phyloP scores from a whole-genome alignment of 2,113 vertebrate species.

The Panurus biarmicus region DNA sequence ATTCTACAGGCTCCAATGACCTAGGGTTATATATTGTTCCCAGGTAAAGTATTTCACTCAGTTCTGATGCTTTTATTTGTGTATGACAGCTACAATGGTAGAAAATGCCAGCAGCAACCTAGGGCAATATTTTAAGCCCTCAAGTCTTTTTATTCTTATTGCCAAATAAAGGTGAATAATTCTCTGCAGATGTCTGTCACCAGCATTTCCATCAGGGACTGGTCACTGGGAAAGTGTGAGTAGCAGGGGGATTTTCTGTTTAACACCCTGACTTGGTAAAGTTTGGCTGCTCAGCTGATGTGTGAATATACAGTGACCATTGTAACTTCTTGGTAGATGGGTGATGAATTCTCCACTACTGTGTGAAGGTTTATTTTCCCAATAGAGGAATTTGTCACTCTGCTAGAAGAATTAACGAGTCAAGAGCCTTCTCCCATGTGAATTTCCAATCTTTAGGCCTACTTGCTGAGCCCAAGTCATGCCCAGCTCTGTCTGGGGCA shows the following conservation, averaged over 20 bases:
- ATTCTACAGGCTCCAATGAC: neutral
- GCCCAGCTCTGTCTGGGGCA: neutral
- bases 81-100: neutral
- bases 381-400: neutral
- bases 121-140: neutral
- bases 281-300: neutral
- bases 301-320: neutral
- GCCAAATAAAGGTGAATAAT: neutral
- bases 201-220: neutral
- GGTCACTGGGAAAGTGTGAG: neutral
- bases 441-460: neutral
- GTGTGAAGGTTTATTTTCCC: neutral
- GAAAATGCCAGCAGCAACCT: neutral
- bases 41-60: neutral
- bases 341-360: neutral
- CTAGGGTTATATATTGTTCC: neutral
- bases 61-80: neutral
- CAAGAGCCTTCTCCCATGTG: neutral
- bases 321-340: neutral
- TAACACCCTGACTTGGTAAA: neutral
- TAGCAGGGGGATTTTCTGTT: conserved; percentile 26
- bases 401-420: neutral
- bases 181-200: neutral
- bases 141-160: neutral
- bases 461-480: neutral